Evolutionary conservation across 2,797 vertebrate species (phyloP).

Genomic region (Carcharodon carcharias): DNA sequence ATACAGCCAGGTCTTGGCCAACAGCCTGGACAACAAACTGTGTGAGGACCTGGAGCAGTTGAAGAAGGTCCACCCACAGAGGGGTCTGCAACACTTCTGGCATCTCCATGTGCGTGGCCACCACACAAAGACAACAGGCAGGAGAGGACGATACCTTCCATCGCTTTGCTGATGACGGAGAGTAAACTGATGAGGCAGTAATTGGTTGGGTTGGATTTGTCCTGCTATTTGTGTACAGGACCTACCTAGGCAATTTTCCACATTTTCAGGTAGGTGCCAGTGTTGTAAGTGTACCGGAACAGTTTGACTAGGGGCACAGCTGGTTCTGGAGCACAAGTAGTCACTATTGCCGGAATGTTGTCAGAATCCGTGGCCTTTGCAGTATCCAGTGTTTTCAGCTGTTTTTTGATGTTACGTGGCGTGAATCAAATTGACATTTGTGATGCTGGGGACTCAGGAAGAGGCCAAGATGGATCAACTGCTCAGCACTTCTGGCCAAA

Average conservation of each 20-base stretch:
- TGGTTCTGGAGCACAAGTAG: background rate
- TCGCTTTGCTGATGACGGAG: too few relatives aligned
- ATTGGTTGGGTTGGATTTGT: too few relatives aligned
- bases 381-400: background rate
- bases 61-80: background rate
- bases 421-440: background rate
- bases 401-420: background rate
- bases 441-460: too few relatives aligned
- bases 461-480: too few relatives aligned
- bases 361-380: background rate
- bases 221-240: too few relatives aligned
- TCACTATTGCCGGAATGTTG: background rate
- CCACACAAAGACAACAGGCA: too few relatives aligned
- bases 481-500: too few relatives aligned
- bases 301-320: background rate
- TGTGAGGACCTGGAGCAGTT: background rate
- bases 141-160: too few relatives aligned
- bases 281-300: too few relatives aligned
- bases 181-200: too few relatives aligned
- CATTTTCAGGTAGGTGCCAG: too few relatives aligned
- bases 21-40: background rate
- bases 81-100: background rate
- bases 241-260: too few relatives aligned
- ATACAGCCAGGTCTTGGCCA: constrained; percentile 18
- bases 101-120: background rate